These are phyloP conservation scores for Taenioides sp. DNA, from an alignment of 2,797 vertebrate species.

Conservation along the genomic window DNA sequence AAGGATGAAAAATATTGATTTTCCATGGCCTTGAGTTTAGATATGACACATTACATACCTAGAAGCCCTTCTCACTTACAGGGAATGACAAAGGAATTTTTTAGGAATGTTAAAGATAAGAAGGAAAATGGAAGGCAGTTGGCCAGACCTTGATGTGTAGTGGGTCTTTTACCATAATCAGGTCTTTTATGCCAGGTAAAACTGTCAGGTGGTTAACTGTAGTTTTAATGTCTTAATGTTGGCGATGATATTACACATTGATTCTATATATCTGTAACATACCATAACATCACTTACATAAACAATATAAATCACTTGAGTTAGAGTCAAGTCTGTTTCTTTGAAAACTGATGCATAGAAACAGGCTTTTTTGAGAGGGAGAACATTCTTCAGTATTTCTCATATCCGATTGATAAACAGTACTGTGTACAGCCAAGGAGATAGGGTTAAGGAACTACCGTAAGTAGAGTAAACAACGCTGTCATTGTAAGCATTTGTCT, in stretches of 20 bases:
- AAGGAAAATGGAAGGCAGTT: not conserved
- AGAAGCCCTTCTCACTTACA: constrained; percentile 9
- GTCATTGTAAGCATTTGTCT: constrained; percentile 4
- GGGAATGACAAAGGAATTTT: constrained; percentile 12
- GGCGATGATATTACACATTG: not conserved
- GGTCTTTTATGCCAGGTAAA: too few species aligned
- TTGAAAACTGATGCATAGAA: too few species aligned
- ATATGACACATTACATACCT: constrained; percentile 19
- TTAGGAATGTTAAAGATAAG: constrained; percentile 3
- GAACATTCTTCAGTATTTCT: not conserved
- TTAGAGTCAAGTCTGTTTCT: too few species aligned
- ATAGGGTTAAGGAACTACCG: not conserved
- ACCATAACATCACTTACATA: too few species aligned
- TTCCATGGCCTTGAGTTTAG: constrained; percentile 25
- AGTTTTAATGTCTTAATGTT: not conserved
- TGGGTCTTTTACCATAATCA: not conserved
- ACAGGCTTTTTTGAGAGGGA: not conserved
- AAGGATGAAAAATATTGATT: constrained; percentile 41
- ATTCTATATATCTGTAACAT: too few species aligned
- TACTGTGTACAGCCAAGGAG: not conserved
- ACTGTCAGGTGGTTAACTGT: not conserved
- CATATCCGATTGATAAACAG: not conserved
- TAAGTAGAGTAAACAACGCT: constrained; percentile 11
- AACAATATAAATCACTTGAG: too few species aligned
- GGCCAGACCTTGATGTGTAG: not conserved